phyloP scores from a whole-genome alignment of 2,797 vertebrate genomes.

The Buphagus erythrorhynchus region DNA sequence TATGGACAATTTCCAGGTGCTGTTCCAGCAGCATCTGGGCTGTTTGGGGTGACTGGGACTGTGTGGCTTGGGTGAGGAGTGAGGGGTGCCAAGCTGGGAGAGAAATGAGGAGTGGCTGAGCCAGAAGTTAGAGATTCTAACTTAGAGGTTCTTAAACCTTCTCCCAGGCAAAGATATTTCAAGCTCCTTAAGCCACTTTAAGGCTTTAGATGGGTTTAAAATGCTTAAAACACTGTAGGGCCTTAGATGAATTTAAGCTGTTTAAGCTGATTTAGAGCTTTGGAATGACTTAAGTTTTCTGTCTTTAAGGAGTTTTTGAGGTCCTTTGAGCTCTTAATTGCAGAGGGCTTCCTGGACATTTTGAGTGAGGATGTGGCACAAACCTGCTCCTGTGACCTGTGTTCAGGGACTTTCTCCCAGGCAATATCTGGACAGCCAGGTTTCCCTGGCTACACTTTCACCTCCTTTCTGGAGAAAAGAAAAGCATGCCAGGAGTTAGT shows the following conservation, averaged over 20 bases:
- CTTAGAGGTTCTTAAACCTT: too few relatives aligned
- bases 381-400: background rate
- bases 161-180: too few relatives aligned
- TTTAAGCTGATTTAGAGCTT: conserved; percentile 65
- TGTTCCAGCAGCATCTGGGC: fast-evolving
- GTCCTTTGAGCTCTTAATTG: background rate
- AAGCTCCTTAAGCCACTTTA: conserved; percentile 47
- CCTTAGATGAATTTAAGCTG: conserved; percentile 38
- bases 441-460: background rate
- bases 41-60: background rate
- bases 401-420: background rate
- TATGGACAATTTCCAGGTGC: background rate
- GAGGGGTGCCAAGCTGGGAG: background rate
- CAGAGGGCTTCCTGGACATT: background rate
- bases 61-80: background rate
- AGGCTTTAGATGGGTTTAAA: conserved; percentile 64
- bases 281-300: conserved; percentile 41
- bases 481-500: too few relatives aligned
- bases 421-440: background rate
- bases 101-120: background rate
- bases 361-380: background rate
- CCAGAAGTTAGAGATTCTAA: background rate
- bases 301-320: conserved; percentile 16
- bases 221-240: conserved; percentile 55
- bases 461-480: background rate